Conservation (phyloP, 2,113 vertebrate species). For the Sturnira hondurensis region DNA sequence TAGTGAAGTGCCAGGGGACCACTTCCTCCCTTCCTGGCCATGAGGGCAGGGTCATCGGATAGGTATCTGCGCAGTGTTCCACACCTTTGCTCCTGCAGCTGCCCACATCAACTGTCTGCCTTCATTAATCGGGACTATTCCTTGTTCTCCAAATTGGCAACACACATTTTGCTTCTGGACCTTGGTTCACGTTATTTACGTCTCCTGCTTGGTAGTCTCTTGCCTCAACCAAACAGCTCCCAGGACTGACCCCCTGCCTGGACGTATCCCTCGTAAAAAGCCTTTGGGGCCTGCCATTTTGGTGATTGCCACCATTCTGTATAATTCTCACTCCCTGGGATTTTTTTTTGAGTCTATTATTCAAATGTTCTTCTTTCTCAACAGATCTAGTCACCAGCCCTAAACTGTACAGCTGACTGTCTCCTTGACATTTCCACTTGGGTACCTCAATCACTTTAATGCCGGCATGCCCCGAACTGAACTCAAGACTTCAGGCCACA, state of each 20-base stretch:
- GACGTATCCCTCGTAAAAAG: background rate
- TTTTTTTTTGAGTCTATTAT: background rate
- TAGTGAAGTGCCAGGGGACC: constrained; percentile 33
- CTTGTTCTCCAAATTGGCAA: background rate
- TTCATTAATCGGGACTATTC: background rate
- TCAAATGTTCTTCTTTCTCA: background rate
- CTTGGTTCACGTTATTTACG: background rate
- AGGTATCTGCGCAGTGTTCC: background rate
- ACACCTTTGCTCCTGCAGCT: background rate
- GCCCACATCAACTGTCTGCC: background rate
- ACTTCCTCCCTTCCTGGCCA: background rate
- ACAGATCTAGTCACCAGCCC: background rate
- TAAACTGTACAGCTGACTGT: background rate
- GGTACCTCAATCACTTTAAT: background rate
- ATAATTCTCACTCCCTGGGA: background rate
- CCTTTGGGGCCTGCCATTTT: background rate
- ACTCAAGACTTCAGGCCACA: background rate
- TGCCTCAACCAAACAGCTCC: background rate
- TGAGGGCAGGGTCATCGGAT: background rate
- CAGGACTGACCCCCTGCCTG: background rate
- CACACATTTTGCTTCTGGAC: background rate
- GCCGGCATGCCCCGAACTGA: background rate
- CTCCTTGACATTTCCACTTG: background rate
- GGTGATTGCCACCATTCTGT: background rate
- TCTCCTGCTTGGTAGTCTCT: background rate